Evolutionary conservation across 2,888 invertebrate species (phyloP), one percentile per base, ranked within the genome.

Genomic region (Electrophaes corylata): DNA sequence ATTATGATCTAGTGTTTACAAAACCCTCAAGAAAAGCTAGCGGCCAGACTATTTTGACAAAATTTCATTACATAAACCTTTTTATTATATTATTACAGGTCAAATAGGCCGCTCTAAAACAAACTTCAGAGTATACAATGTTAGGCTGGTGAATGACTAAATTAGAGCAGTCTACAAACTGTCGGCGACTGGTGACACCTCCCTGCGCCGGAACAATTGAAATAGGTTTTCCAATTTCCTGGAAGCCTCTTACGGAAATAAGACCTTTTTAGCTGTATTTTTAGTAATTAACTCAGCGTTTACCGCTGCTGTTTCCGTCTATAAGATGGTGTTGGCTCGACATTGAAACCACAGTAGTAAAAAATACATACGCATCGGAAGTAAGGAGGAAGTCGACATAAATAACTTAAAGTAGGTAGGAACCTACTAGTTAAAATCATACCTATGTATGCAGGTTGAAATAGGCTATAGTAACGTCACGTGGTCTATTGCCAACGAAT

Each of bases 141-240:
- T 46, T 16, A 12, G 35, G 12, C 39, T 29, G 48, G 60, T 57
- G 54, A 58, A 47, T 64, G 48, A 44, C 60, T 47, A 62, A 76
- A 75, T 77, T 71, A 70, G 73, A 73, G 70, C 74, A 71, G 57
- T 62, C 60, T 48, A 39, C 26, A 49, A 60, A 53, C 53, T 59
- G 60, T 60, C 65, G 57, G 63, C 41, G 52, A 57, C 56, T 56
- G 55, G 60, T 65, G 66, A 65, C 69, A 67, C 62, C 51, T 63
- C 64, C 59, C 66, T 69, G 66, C 68, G 64, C 54, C 68, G 67
- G 71, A 75, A 79, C 81, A 78, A 83, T 79, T 78, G 77, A 75
- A 81, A 81, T 76, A 80, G 79, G 77, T 73, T 78, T 83, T 82
- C 69, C 74, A 81, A 83, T 83, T 83, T 84, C 83, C 84, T 75